These are phyloP conservation scores for Macrostomum cliftonense DNA, from an alignment of 2,888 invertebrate species.

Conservation along the genomic window DNA sequence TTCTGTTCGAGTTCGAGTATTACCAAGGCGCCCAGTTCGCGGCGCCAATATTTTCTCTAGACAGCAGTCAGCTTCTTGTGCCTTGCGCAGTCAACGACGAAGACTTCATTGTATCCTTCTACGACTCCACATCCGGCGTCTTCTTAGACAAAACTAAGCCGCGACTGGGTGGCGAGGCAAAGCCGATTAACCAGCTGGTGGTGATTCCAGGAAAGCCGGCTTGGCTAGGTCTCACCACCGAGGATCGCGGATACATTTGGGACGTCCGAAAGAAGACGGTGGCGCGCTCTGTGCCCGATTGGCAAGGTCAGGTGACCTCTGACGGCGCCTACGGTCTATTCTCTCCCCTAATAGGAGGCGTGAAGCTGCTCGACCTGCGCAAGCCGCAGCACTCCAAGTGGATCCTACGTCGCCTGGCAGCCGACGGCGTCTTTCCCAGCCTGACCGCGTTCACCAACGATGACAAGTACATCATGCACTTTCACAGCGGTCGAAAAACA, in stretches of 20 bases:
- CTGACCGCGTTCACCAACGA: constrained; percentile 79
- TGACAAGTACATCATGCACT: constrained; percentile 83
- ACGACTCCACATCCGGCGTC: no score
- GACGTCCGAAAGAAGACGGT: constrained; percentile 72
- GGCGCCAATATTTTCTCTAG: no score
- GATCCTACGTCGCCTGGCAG: constrained; percentile 66
- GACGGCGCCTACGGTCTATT: constrained; percentile 62
- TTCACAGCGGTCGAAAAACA: constrained; percentile 61
- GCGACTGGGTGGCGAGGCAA: no score
- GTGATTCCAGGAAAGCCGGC: no score
- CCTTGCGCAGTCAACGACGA: no score
- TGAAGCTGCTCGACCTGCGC: constrained; percentile 61
- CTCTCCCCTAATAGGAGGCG: constrained; percentile 71
- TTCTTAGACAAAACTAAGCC: no score
- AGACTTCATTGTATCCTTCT: no score
- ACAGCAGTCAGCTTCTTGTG: no score
- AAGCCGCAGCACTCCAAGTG: constrained; percentile 69
- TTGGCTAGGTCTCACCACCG: no score
- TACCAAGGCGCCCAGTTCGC: no score
- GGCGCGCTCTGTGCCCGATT: constrained; percentile 65
- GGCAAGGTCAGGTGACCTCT: constrained; percentile 55
- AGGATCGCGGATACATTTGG: constrained; percentile 46
- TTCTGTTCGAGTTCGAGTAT: no score
- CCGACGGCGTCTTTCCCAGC: constrained; percentile 88
- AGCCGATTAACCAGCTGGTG: no score